These are phyloP conservation scores for Anseranas semipalmata DNA, from an alignment of 2,113 vertebrate genomes.

Conservation along the genomic window DNA sequence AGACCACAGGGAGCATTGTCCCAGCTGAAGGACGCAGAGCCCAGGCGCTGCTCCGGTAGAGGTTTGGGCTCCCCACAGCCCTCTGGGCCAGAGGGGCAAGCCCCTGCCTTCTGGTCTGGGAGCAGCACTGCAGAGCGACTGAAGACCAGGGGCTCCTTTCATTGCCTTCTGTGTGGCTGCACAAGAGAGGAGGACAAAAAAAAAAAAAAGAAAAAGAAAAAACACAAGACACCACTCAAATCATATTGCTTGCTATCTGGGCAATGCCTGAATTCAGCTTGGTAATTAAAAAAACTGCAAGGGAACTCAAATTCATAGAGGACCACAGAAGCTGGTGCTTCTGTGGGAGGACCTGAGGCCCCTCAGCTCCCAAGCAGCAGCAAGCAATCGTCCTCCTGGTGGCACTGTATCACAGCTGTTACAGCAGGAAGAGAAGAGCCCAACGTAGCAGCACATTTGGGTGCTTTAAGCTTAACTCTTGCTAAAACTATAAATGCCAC, in stretches of 20 bases:
- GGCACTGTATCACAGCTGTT: neutral
- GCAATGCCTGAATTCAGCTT: neutral
- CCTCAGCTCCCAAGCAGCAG: neutral
- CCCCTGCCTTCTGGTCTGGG: neutral
- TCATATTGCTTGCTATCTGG: fast-evolving
- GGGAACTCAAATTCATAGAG: neutral
- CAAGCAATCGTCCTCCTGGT: neutral
- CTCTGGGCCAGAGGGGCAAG: neutral
- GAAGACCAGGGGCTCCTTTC: neutral
- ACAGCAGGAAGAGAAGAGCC: neutral
- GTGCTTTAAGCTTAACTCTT: neutral
- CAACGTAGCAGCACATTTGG: neutral
- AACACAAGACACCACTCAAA: no score
- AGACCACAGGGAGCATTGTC: neutral
- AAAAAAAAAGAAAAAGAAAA: no score
- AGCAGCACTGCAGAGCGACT: neutral
- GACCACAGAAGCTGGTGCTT: neutral
- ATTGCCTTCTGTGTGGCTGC: neutral
- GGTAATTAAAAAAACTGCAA: neutral
- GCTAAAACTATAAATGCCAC: neutral
- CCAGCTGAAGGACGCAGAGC: no score
- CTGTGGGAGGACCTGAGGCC: neutral
- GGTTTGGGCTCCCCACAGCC: fast-evolving
- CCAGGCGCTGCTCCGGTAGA: neutral
- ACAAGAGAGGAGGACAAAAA: no score